Conservation (phyloP, 2,113 vertebrate genomes). For the Echinops telfairi region DNA sequence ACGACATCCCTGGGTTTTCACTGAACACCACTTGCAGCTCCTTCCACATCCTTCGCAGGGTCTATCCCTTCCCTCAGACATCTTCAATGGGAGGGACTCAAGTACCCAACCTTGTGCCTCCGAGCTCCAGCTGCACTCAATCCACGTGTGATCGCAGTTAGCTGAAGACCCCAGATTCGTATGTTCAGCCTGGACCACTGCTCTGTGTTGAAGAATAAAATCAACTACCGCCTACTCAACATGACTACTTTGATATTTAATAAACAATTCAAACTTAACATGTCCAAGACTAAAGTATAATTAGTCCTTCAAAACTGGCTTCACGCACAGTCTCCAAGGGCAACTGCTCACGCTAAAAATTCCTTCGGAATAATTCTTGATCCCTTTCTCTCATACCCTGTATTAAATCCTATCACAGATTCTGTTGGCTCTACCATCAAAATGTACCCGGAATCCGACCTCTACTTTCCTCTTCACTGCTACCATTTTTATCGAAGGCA, state of each 20-base stretch:
- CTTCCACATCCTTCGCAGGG: too few species aligned
- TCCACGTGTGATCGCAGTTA: not conserved
- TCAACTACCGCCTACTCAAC: not conserved
- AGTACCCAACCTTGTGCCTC: rapidly evolving
- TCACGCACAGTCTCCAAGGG: not conserved
- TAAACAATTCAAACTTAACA: not conserved
- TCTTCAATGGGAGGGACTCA: not conserved
- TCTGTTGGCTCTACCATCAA: not conserved
- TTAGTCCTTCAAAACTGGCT: not conserved
- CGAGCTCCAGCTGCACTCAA: not conserved
- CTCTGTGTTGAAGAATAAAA: not conserved
- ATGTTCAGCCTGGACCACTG: not conserved
- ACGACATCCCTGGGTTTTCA: not conserved
- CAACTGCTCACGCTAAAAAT: not conserved
- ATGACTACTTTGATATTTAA: not conserved
- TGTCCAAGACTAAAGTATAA: not conserved
- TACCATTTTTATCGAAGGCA: not conserved
- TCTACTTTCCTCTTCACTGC: not conserved
- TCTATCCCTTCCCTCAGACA: not conserved
- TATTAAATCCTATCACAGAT: not conserved
- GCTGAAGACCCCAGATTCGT: not conserved
- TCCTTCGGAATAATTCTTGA: not conserved
- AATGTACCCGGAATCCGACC: not conserved
- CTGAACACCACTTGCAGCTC: not conserved
- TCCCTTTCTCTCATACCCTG: not conserved